These are phyloP conservation scores for Amphiura filiformis DNA, from an alignment of 35 echinoderm and acorn worm genomes.

Conservation along the genomic window DNA sequence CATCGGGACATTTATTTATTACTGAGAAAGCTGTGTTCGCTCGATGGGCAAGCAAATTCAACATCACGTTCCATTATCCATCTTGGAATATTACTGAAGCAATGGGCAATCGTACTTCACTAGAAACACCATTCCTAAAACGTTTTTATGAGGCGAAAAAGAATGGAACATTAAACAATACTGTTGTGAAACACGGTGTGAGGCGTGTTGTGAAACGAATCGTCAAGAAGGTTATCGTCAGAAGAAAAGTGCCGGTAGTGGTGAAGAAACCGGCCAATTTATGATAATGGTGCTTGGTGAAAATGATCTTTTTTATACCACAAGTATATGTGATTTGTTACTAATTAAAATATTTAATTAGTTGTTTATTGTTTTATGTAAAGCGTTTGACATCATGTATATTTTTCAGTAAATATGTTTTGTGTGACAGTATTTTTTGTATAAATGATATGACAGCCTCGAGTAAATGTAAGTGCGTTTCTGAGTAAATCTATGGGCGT, in stretches of 20 bases:
- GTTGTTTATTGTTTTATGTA: no score
- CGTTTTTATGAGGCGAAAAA: constrained; percentile 48
- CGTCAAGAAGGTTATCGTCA: constrained; percentile 35
- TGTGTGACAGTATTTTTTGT: no score
- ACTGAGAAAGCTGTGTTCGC: constrained; percentile 96
- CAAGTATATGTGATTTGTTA: no score
- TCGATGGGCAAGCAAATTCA: constrained; percentile 75
- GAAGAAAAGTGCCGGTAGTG: constrained; percentile 44
- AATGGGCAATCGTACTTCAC: neutral
- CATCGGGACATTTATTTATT: constrained; percentile 80
- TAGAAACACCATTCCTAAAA: constrained; percentile 57
- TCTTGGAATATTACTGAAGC: constrained; percentile 38
- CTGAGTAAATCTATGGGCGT: no score
- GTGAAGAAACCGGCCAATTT: constrained; percentile 19
- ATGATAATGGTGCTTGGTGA: neutral
- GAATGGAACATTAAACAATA: constrained; percentile 28
- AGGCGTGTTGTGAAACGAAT: constrained; percentile 34
- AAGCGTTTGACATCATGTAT: no score
- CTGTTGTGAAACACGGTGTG: neutral
- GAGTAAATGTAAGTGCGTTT: no score
- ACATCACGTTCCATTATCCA: constrained; percentile 77
- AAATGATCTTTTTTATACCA: no score
- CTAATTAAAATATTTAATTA: no score
- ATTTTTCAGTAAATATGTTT: no score
- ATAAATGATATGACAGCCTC: no score